Evolutionary conservation across 2,797 vertebrate genomes (phyloP), one percentile per base, ranked within the genome.

Genomic region (Poeciliopsis paucimaculata): DNA sequence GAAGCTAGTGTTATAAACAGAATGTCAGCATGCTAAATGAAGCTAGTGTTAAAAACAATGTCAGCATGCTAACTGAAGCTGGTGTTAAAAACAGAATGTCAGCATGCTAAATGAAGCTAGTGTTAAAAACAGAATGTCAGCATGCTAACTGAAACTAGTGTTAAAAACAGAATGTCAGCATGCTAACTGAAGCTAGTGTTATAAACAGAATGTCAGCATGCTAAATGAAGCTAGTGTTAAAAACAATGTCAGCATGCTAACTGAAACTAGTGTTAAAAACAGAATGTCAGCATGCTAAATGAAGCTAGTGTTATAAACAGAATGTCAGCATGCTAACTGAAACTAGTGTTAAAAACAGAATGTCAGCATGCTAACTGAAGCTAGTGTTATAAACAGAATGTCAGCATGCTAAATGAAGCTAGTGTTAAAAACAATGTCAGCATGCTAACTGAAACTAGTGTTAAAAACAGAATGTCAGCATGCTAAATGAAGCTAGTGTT

Each of bases 311-410:
- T 45, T 45, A 26, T 10, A 55, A n/a, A 57, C 53, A 4, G 23
- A 31, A 78, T 18, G 66, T 20, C 84, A 83, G 51, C 51, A 13
- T n/a, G 49, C 70, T 43, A 57, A 46, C 79, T 31, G 18, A 0
- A 72, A 43, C 43, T 74, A 39, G 3, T 26, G 55, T 13, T 6
- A 2, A 0, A 47, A 5, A 47, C 46, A 47, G 4, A 16, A 47
- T 47, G 46, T 1, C 46, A 16, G 1, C 46, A 47, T 16, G 46
- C 46, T 47, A 47, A 47, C 46, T 5, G 46, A 5, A 47, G 46
- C 15, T 5, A 0, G 4, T 47, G 13, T 5, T 47, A 28, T 5
- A 57, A 28, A 57, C 55, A 4, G 18, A n/a, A 78, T 18, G 66
- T 20, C 84, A 82, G 47, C 51, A 13, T 23, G 46, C 70, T 43